phyloP scores from a whole-genome alignment of 2,888 invertebrate species.

The Tachina grossa region DNA sequence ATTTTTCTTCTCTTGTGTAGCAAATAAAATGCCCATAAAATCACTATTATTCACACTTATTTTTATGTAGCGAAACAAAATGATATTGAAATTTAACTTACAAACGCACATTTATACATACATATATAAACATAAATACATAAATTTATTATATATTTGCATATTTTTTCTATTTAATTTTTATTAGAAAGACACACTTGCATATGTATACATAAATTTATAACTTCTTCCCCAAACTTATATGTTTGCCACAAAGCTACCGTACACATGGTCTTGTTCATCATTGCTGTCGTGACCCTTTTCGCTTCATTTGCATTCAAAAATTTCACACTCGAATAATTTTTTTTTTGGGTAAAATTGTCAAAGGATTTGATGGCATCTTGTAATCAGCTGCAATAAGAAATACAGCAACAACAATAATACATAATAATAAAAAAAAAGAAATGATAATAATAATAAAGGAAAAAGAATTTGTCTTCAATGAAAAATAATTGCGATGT shows the following conservation, averaged over 20 bases:
- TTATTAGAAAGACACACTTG: too few relatives aligned
- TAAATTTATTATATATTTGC: too few relatives aligned
- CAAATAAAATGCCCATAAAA: slow-evolving; percentile 1
- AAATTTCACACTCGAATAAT: slow-evolving; percentile 67
- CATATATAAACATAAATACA: not conserved
- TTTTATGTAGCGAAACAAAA: slow-evolving; percentile 1
- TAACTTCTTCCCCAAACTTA: not conserved
- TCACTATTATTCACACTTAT: slow-evolving; percentile 19
- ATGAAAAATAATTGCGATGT: slow-evolving; percentile 48
- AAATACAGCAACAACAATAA: not conserved
- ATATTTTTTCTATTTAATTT: too few relatives aligned
- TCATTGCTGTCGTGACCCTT: slow-evolving; percentile 46
- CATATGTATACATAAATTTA: too few relatives aligned
- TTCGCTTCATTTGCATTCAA: slow-evolving; percentile 67
- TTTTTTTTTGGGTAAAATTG: slow-evolving; percentile 62
- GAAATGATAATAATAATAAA: not conserved
- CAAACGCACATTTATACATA: not conserved
- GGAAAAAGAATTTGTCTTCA: slow-evolving; percentile 22
- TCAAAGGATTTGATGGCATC: slow-evolving; percentile 66
- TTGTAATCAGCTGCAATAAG: slow-evolving; percentile 52
- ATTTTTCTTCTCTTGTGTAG: not conserved
- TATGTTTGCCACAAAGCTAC: not conserved
- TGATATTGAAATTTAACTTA: not conserved
- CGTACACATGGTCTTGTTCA: not conserved
- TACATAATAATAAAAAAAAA: not conserved